These are phyloP conservation scores for Vidua chalybeata DNA, from an alignment of 2,113 vertebrate genomes.

Conservation along the genomic window DNA sequence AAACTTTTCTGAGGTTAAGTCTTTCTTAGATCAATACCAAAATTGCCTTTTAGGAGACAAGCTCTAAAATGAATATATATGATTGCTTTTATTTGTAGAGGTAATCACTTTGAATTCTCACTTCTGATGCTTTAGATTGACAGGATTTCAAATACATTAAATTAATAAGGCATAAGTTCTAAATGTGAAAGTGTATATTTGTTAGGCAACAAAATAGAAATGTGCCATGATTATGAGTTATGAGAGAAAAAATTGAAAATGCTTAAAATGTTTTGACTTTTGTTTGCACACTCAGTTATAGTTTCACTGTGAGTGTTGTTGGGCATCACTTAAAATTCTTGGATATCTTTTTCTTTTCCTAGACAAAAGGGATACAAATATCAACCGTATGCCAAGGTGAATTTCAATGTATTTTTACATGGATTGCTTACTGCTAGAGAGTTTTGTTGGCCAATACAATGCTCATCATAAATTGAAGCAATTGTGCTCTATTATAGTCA, in stretches of 20 bases:
- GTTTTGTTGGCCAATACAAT: not conserved
- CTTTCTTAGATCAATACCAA: not conserved
- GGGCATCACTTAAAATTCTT: not conserved
- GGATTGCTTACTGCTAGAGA: not conserved
- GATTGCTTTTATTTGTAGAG: not conserved
- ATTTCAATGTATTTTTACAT: slow-evolving; percentile 6
- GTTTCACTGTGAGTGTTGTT: not conserved
- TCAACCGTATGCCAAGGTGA: not conserved
- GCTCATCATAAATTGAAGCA: slow-evolving; percentile 39
- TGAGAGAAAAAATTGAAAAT: not conserved
- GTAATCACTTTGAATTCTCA: not conserved
- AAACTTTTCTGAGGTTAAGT: not conserved
- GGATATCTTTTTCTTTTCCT: not conserved
- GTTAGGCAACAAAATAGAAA: not conserved
- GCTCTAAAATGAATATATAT: not conserved
- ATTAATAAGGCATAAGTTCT: not conserved
- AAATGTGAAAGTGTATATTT: not conserved
- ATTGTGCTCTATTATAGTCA: slow-evolving; percentile 29
- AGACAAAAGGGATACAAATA: not conserved
- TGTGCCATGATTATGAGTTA: not conserved
- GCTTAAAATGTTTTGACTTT: not conserved
- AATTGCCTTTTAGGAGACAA: not conserved
- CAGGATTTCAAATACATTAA: not conserved
- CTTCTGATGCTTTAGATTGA: not conserved
- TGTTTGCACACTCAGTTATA: not conserved